These are phyloP conservation scores for Aphaenogaster floridana DNA, from an alignment of 1,140 invertebrate genomes.

Conservation along the genomic window DNA sequence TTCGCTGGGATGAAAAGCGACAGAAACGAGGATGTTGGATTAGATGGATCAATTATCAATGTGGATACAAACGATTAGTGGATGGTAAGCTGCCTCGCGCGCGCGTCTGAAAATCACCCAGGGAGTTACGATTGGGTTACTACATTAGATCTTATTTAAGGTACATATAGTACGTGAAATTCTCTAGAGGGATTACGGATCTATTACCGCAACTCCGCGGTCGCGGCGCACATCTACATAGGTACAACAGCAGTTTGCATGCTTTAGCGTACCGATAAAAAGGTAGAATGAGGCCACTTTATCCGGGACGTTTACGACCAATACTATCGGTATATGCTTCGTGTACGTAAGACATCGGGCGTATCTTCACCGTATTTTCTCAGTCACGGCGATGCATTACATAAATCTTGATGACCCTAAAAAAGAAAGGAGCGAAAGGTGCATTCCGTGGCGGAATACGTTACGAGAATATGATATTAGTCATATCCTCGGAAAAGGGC, in stretches of 20 bases:
- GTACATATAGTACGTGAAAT: background rate
- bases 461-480: background rate
- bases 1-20: constrained; percentile 6
- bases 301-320: constrained; percentile 48
- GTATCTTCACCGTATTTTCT: constrained; percentile 34
- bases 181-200: constrained; percentile 38
- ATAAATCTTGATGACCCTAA: constrained; percentile 32
- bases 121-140: constrained; percentile 1
- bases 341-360: constrained; percentile 11
- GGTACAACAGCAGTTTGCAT: constrained; percentile 49
- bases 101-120: background rate
- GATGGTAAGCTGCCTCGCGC: background rate
- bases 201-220: constrained; percentile 41
- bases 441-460: background rate
- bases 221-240: constrained; percentile 8
- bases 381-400: background rate
- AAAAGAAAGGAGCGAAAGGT: background rate
- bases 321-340: constrained; percentile 52
- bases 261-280: constrained; percentile 55
- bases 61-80: constrained; percentile 34
- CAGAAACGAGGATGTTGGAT: constrained; percentile 19
- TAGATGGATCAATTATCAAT: constrained; percentile 44
- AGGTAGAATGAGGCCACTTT: constrained; percentile 39
- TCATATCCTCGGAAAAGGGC: background rate
- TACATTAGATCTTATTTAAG: constrained; percentile 47